Percentiles rank a stretch among this genome's conserved stretches.
These are phyloP conservation scores for Carabus problematicus DNA, from an alignment of 2,888 invertebrate genomes.

Conservation along the genomic window DNA sequence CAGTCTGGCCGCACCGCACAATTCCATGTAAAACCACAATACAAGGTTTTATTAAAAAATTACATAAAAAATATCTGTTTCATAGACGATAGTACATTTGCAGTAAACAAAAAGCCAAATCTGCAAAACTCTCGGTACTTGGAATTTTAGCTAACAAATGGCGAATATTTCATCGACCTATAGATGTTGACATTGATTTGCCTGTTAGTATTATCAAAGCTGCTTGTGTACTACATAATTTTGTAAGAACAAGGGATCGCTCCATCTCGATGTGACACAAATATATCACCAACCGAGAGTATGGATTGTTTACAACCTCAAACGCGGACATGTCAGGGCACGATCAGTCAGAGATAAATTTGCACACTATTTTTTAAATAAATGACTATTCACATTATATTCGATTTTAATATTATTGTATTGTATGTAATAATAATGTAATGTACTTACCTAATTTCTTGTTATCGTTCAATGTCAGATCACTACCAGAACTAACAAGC, in stretches of 20 bases:
- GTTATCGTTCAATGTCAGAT: constrained; percentile 35
- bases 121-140: too few species aligned
- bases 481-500: constrained; percentile 19
- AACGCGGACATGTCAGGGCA: constrained; percentile 32
- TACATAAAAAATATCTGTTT: too few species aligned
- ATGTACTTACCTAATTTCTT: constrained; percentile 32
- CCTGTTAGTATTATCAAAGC: too few species aligned
- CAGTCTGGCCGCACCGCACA: too few species aligned
- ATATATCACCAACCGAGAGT: background rate
- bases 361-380: constrained; percentile 28
- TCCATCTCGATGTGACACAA: background rate
- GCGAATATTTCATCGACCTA: too few species aligned
- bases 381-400: constrained; percentile 10
- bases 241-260: constrained; percentile 42
- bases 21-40: too few species aligned
- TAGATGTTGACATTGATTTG: too few species aligned
- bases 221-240: constrained; percentile 47
- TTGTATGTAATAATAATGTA: constrained; percentile 32
- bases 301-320: constrained; percentile 28
- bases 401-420: too few species aligned
- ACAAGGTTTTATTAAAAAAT: too few species aligned
- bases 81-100: too few species aligned
- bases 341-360: constrained; percentile 39
- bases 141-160: constrained; percentile 53
- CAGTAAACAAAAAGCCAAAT: too few species aligned